Conservation (phyloP, 2,888 invertebrate species). For the Hirtodrosophila trivittata region DNA sequence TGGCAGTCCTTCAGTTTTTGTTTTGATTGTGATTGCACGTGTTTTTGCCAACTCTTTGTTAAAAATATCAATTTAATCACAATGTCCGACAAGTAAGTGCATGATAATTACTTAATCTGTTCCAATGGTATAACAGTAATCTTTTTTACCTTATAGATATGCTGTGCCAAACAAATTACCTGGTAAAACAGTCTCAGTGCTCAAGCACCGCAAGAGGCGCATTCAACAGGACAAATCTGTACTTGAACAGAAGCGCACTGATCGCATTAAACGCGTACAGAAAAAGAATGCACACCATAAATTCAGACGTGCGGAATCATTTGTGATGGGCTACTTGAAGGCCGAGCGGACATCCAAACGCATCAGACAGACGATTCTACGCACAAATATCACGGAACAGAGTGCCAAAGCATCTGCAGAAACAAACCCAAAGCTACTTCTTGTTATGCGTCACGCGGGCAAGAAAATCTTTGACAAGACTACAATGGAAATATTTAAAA, state of each 20-base stretch:
- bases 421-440: constrained; percentile 77
- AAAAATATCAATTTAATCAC: constrained; percentile 25
- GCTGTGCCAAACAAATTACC: constrained; percentile 84
- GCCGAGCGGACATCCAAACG: constrained; percentile 82
- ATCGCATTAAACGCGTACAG: constrained; percentile 74
- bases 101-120: not conserved
- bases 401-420: constrained; percentile 64
- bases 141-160: constrained; percentile 68
- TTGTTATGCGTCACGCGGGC: constrained; percentile 83
- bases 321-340: constrained; percentile 82
- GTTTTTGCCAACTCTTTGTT: constrained; percentile 40
- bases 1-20: constrained; percentile 59
- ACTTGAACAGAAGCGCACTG: constrained; percentile 76
- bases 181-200: constrained; percentile 83
- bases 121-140: not conserved
- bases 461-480: constrained; percentile 82
- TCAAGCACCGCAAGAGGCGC: constrained; percentile 83
- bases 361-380: constrained; percentile 75
- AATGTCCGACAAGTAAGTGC: constrained; percentile 82
- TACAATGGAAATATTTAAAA: constrained; percentile 77
- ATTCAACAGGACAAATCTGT: constrained; percentile 81
- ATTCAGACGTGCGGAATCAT: constrained; percentile 83
- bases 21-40: constrained; percentile 71
- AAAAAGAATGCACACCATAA: constrained; percentile 75
- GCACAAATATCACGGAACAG: constrained; percentile 68